Evolutionary conservation across 2,888 invertebrate species (phyloP), one percentile per base, ranked within the genome.

Genomic region (Agonopterix heracliana): DNA sequence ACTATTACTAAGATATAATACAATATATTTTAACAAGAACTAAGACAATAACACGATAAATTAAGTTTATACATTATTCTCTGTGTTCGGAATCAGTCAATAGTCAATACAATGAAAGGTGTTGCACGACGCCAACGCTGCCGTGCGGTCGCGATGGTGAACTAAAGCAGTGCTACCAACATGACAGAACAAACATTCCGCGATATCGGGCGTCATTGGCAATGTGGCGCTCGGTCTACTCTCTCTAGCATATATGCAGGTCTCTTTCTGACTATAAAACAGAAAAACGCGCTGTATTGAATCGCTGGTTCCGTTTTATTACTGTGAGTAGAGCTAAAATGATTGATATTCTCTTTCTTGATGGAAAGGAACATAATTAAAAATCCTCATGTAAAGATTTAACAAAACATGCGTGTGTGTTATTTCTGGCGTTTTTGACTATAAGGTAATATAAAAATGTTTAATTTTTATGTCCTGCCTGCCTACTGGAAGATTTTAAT

Each of bases 41-140:
- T 82, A 82, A 78, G 78, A 78, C 76, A 79, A 86, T 82, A 84
- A 86, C 86, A 90, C 77, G 83, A 78, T 90, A 90, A 90, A 89
- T 90, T 90, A 90, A 89, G 89, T 91, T 90, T 91, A 90, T 90
- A 90, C 90, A 89, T 90, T 89, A 90, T 89, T 87, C 85, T 83
- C 80, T 88, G 89, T 89, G 84, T 87, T 89, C 88, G 86, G 89
- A 89, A 85, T 90, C 89, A 91, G 91, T 91, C 91, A 91, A 92
- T 91, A 92, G 91, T 91, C 92, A 91, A 92, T 91, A 92, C 91
- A 91, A 91, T 91, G 91, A 91, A 91, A 91, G 91, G 91, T 91
- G 91, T 91, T 90, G 90, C 90, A 90, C 90, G 90, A 90, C 88
- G 86, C 88, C 86, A 91, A 90, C 90, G 86, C 89, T 82, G 60